Evolutionary conservation across 2,113 vertebrate species (phyloP), one percentile per base, ranked within the genome.

Genomic region (Aphelocoma coerulescens): DNA sequence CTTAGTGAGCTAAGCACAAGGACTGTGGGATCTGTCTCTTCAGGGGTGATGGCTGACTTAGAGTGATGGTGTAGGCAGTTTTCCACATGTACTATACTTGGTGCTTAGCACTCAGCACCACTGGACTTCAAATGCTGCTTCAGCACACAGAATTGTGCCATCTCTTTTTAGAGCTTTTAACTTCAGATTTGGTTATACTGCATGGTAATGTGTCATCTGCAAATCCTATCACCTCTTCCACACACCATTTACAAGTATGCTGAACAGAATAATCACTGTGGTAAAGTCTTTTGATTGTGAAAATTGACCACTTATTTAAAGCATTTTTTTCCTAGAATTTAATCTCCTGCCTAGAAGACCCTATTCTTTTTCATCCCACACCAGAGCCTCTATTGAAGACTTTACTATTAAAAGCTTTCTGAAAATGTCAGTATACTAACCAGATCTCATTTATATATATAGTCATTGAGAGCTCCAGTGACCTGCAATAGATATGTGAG

Each of bases 361-460:
- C 30, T 76, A 18, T 93, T 91, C 33, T 89, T 92, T 91, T 82
- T 93, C 19, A 83, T 86, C 10, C 16, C 14, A 32, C 46, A 88
- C 46, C 67, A 66, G 13, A 69, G 55, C 30, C 23, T 88, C 71
- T 92, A 43, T 51, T 86, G 85, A 91, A 93, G 68, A 15, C 33
- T 92, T 83, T 67, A 39, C 66, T 75, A 18, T 75, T 63, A 89
- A 67, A 94, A 93, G 59, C 55, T 87, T 84, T 95, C 93, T 93
- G 88, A 89, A 89, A 87, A 77, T 84, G 93, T 92, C 94, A 92
- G 86, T 86, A 6, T 84, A 69, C 55, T 92, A 84, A 84, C 89
- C 68, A 91, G 68, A 89, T 63, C 55, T 63, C 93, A 97, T 97
- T 95, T 84, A 57, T 96, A 91, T 92, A 9, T 74, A 61, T 44